Evolutionary conservation across 2,113 vertebrate genomes (phyloP).

Genomic region (Accipiter cooperii): DNA sequence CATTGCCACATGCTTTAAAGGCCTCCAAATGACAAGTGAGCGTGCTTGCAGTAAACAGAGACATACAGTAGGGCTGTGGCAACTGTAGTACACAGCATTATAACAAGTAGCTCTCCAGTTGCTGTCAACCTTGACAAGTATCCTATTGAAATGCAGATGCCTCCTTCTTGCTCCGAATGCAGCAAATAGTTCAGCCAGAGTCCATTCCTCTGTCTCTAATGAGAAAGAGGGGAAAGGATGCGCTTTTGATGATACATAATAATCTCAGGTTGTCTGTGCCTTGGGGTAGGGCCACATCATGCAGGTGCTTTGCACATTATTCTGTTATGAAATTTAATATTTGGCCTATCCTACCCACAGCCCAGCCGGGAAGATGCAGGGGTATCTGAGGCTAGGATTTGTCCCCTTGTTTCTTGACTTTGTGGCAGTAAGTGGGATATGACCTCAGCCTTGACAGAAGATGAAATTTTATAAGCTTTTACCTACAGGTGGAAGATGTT

Average conservation of each 20-base stretch:
- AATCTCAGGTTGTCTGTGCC: not conserved
- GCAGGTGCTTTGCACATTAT: not conserved
- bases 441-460: not conserved
- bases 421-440: not conserved
- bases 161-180: not conserved
- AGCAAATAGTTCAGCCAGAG: not conserved
- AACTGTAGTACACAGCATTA: not conserved
- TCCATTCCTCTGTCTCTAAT: not conserved
- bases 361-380: not conserved
- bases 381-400: not conserved
- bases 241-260: not conserved
- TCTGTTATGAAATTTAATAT: not conserved
- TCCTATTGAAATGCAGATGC: slow-evolving; percentile 5
- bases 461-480: not conserved
- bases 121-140: slow-evolving; percentile 20
- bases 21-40: not conserved
- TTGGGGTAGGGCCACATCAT: not conserved
- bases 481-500: not conserved
- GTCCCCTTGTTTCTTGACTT: not conserved
- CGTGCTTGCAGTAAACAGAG: not conserved
- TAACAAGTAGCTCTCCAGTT: not conserved
- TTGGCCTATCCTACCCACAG: not conserved
- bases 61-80: not conserved
- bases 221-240: not conserved
- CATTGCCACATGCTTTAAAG: not conserved